Evolutionary conservation across 1,140 invertebrate species (phyloP), one percentile per base, ranked within the genome.

Genomic region (Brachionus koreanus): DNA sequence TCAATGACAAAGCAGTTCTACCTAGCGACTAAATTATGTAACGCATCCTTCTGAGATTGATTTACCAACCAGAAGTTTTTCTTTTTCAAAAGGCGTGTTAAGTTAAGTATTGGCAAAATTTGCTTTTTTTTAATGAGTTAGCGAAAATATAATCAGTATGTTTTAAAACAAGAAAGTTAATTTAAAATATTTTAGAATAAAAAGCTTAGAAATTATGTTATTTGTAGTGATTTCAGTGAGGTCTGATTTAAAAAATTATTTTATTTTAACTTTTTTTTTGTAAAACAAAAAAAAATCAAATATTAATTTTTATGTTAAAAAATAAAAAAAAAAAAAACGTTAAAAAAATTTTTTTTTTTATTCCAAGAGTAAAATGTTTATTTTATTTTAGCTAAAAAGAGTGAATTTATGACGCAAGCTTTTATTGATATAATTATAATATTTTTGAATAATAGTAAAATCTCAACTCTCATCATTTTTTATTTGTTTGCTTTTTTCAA

Each of bases 341-440:
- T 29, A 1, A 29, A 29, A 29, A 29, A 29, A 29, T 29, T 29
- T 29, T 29, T 29, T 29, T 2, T 29, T 29, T 29, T 29, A 29
- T 29, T 29, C 3, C 29, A 3, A 29, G 19, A 57, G 9, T 19
- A 25, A 57, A 57, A 57, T 57, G 49, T 57, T 57, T 57, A 57
- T 19, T 57, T 57, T 57, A 19, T 57, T 57, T 57, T 57, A 57
- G 19, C 16, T 57, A 9, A 9, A 25, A 57, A 57, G 19, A 57
- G n/a, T 57, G 16, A 57, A 23, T 57, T 57, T 25, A 57, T 57
- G 49, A 57, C 49, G 49, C 49, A 57, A 57, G n/a, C 5, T 16
- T 23, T 57, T 57, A 57, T 57, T 57, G 49, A 57, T 57, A 57
- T 19, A 57, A 57, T 57, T 57, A 57, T 57, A 57, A 57, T 57